phyloP scores from a whole-genome alignment of 2,113 vertebrate species.

The Cephalophus harveyi region DNA sequence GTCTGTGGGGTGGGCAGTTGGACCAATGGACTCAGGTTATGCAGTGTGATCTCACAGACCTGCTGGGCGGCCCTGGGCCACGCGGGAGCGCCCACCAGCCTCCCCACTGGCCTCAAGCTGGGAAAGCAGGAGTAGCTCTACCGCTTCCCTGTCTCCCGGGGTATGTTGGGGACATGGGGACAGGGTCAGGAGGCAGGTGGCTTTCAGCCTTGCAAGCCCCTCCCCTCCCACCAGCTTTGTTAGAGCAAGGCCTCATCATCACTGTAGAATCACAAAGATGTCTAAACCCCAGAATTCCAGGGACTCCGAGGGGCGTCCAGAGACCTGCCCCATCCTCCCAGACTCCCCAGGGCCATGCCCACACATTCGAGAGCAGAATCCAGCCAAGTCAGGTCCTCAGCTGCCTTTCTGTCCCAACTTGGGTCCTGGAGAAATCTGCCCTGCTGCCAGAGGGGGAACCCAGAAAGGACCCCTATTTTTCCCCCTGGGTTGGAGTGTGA shows the following conservation, averaged over 20 bases:
- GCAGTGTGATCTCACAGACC: background rate
- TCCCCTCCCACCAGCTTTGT: background rate
- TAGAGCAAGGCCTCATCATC: background rate
- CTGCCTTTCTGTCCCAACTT: background rate
- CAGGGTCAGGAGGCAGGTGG: background rate
- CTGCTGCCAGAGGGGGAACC: background rate
- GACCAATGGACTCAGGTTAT: background rate
- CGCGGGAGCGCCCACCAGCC: accelerated
- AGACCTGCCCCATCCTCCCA: background rate
- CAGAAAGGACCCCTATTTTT: background rate
- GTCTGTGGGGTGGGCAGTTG: background rate
- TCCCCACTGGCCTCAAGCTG: background rate
- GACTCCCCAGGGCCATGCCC: background rate
- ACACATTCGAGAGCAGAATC: background rate
- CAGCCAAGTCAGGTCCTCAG: background rate
- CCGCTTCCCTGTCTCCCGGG: background rate
- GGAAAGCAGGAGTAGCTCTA: background rate
- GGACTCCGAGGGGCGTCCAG: background rate
- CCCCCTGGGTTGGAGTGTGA: background rate
- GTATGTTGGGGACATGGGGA: background rate
- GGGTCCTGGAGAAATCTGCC: background rate
- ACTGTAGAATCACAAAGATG: background rate
- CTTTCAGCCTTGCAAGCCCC: background rate
- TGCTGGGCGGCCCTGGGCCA: background rate
- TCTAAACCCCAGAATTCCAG: background rate